A percentile compares a stretch with the other conserved stretches of the same genome.
These are phyloP conservation scores for Litoditis marina DNA, from an alignment of 2,888 invertebrate species.

Conservation along the genomic window DNA sequence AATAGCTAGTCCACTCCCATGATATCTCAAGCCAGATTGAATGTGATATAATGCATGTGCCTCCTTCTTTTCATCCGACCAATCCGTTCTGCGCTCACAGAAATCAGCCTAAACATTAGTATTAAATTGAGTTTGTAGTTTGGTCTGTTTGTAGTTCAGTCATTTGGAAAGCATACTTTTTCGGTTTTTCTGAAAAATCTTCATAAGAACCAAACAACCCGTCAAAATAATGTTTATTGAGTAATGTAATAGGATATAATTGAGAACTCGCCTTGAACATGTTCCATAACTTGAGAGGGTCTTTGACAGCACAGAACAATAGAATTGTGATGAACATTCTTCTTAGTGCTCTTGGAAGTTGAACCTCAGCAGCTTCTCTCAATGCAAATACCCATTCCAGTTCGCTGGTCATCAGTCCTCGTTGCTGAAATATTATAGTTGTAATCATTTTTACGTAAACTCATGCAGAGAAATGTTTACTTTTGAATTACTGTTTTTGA, in stretches of 20 bases:
- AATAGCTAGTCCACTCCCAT: background rate
- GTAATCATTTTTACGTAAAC: no score
- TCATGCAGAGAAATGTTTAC: no score
- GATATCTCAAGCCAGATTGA: background rate
- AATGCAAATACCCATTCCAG: conserved; percentile 8
- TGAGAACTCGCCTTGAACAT: background rate
- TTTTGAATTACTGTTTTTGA: no score
- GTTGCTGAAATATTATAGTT: background rate
- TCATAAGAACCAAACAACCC: no score
- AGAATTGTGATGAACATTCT: conserved; percentile 11
- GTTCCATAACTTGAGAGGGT: conserved; percentile 3
- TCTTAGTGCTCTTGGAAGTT: background rate
- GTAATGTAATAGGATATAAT: no score
- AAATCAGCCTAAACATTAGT: background rate
- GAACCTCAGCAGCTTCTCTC: background rate
- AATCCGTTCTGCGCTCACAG: background rate
- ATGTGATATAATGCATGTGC: conserved; percentile 17
- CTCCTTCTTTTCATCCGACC: background rate
- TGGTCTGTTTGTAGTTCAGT: no score
- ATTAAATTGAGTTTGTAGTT: no score
- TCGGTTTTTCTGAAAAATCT: no score
- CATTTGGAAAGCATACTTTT: no score
- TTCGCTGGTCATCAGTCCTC: conserved; percentile 15
- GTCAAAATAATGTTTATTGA: no score
- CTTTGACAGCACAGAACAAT: background rate